Evolutionary conservation across 2,113 vertebrate species (phyloP), one percentile per base, ranked within the genome.

Genomic region (Pedetes capensis): DNA sequence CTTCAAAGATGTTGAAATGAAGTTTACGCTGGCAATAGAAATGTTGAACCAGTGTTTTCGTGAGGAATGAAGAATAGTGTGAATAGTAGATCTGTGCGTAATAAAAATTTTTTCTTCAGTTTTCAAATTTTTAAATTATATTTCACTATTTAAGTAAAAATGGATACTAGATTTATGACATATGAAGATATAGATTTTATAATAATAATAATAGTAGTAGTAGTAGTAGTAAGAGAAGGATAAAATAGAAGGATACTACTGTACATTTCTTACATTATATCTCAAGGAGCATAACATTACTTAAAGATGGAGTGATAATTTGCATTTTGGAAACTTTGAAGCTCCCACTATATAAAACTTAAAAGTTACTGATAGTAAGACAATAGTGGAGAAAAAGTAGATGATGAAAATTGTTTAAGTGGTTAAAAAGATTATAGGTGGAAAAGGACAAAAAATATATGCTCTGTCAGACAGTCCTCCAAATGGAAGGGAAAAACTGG

Each of bases 401-500:
- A 57, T 87, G 66, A 64, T 81, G 8, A 63, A 81, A 85, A 61
- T 51, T 95, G n/a, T n/a, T n/a, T n/a, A n/a, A n/a, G n/a, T n/a
- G n/a, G n/a, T n/a, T n/a, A n/a, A n/a, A n/a, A 72, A 53, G 69
- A n/a, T 20, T 39, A 44, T 39, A 32, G 29, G 61, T 63, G 61
- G 8, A 63, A 55, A 87, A 88, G 83, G 3, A 75, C 93, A 95
- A 96, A 96, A 72, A 59, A 57, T 69, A 85, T 86, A 95, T 97
- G 93, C 96, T 94, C 95, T 96, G 17, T 94, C 79, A 96, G 94
- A 97, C 55, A 57, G 66, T 92, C 87, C 89, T 90, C 82, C 64
- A 68, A 42, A 53, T 83, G 23, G 91, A 87, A 87, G 74, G 4
- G 25, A 3, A 57, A 63, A 47, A 83, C 76, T 63, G 74, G 49